These are phyloP conservation scores for Drosophila colorata DNA, from an alignment of 2,888 invertebrate species.

Conservation along the genomic window DNA sequence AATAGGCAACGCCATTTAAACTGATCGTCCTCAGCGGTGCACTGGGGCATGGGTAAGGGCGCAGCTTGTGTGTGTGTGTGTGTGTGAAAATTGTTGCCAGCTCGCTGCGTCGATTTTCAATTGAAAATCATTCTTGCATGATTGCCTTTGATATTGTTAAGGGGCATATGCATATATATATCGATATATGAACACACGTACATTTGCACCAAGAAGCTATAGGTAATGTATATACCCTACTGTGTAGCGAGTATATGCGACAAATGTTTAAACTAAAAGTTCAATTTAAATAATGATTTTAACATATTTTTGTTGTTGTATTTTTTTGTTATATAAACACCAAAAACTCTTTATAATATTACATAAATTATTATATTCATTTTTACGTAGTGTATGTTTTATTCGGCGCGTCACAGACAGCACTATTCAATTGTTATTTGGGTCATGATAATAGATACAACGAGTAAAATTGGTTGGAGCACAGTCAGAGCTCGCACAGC, in stretches of 20 bases:
- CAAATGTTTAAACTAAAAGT: background rate
- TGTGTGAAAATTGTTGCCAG: constrained; percentile 55
- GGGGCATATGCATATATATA: constrained; percentile 2
- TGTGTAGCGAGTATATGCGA: background rate
- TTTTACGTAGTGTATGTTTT: background rate
- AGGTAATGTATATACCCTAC: constrained; percentile 9
- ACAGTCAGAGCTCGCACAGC: constrained; percentile 12
- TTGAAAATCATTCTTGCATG: constrained; percentile 66
- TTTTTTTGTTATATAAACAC: no score
- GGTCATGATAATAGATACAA: constrained; percentile 48
- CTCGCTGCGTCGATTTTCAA: constrained; percentile 64
- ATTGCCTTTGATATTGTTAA: constrained; percentile 46
- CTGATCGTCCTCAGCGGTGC: constrained; percentile 46
- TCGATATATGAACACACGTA: background rate
- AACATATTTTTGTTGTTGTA: no score
- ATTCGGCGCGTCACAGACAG: constrained; percentile 8
- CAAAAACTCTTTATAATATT: no score
- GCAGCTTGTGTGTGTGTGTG: constrained; percentile 12
- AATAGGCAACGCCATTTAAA: constrained; percentile 63
- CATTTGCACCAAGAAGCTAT: constrained; percentile 1
- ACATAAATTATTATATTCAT: background rate
- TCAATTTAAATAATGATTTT: background rate
- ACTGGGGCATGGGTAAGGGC: background rate
- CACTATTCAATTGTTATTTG: constrained; percentile 40
- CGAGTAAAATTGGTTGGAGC: constrained; percentile 24